Evolutionary conservation across 2,797 vertebrate genomes (phyloP).

Genomic region (Pempheris klunzingeri): DNA sequence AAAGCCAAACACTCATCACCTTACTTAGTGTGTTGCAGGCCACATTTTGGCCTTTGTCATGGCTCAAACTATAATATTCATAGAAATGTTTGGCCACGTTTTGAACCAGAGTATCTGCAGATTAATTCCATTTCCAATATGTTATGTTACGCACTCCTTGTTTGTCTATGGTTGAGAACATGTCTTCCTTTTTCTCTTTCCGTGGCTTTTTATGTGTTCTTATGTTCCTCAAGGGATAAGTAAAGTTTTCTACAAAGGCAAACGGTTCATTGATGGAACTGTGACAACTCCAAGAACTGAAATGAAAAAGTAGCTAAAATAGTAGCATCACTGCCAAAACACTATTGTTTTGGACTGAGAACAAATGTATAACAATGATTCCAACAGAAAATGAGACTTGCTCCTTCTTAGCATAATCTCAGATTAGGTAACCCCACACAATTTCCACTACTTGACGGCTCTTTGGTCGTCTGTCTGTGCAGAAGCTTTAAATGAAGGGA

Average conservation of each 20-base stretch:
- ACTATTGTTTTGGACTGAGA: background rate
- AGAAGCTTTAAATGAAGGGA: slow-evolving; percentile 4
- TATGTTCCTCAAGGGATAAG: slow-evolving; percentile 1
- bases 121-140: too few relatives aligned
- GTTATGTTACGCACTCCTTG: too few relatives aligned
- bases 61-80: too few relatives aligned
- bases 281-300: background rate
- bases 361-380: background rate
- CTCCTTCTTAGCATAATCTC: slow-evolving; percentile 9
- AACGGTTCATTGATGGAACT: background rate
- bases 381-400: background rate
- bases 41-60: too few relatives aligned
- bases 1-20: too few relatives aligned
- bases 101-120: too few relatives aligned
- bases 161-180: background rate
- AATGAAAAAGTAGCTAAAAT: background rate
- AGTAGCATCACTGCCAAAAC: background rate
- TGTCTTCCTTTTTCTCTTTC: slow-evolving; percentile 16
- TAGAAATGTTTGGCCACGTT: too few relatives aligned
- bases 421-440: slow-evolving; percentile 12
- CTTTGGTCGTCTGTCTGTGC: background rate
- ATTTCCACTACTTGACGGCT: background rate
- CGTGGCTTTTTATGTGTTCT: background rate
- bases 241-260: background rate
- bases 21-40: too few relatives aligned